Evolutionary conservation across 2,113 vertebrate genomes (phyloP), one percentile per base, ranked within the genome.

Genomic region (Thomomys bottae): DNA sequence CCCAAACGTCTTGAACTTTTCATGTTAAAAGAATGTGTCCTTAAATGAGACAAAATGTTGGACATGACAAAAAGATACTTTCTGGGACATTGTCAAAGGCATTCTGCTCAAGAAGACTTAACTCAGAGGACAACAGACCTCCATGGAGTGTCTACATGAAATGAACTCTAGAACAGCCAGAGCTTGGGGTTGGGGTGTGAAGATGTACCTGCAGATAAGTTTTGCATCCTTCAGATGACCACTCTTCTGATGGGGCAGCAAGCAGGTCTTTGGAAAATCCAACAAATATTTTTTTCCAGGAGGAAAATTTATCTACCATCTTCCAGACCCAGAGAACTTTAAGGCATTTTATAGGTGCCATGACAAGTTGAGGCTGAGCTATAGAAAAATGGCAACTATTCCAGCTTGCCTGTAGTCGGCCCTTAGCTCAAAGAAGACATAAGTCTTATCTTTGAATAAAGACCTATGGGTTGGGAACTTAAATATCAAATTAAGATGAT

Each of bases 401-500:
- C 1, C 49, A 45, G 3, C n/a, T 71, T 38, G 10, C 54, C 71
- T 82, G 3, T 1, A 30, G 26, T 64, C 14, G 49, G 23, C 18
- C 54, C 10, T 34, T 70, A 32, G 15, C 5, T 75, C 68, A 49
- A 17, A 2, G 2, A 17, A 88, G 26, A n/a, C 6, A 6, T 70
- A 5, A 84, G 21, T 28, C 42, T 84, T 70, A 77, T 77, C 32
- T 85, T 45, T 70, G 68, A 89, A 84, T 30, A 1, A 70, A 26
- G 10, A 82, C 36, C 32, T 83, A 72, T 42, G 34, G 3, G 0
- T 59, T 87, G 61, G 45, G 77, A 88, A 40, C 94, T 87, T 84
- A 87, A 80, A 67, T 77, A 72, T 68, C 30, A 82, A 86, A 61
- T 71, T 73, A 85, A 88, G 15, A 61, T 90, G 14, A 4, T 36